Conservation (phyloP, 2,113 vertebrate genomes). For the Lepisosteus osseus region DNA sequence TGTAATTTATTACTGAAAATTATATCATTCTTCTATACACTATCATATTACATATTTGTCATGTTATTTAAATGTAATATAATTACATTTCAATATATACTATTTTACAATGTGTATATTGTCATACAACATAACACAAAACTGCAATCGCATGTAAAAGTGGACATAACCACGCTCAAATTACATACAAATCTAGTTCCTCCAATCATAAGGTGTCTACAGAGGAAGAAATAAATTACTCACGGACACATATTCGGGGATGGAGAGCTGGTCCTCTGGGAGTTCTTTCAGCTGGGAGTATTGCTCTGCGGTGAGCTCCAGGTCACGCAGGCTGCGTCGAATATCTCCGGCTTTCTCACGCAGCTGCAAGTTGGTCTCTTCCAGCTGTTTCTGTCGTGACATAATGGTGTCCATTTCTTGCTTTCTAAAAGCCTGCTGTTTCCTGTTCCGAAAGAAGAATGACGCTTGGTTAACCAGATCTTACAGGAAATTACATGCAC, state of each 20-base stretch:
- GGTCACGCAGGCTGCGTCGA: constrained; percentile 76
- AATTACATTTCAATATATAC: no score
- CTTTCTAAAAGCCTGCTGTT: constrained; percentile 85
- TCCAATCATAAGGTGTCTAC: no score
- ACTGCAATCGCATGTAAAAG: no score
- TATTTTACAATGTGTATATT: no score
- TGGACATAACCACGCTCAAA: no score
- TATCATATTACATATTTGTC: no score
- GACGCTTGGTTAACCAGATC: background rate
- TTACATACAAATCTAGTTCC: no score
- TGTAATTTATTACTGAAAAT: no score
- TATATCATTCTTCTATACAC: no score
- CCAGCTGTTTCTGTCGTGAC: constrained; percentile 86
- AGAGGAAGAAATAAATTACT: constrained; percentile 40
- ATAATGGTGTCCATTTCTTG: constrained; percentile 92
- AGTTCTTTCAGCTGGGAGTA: constrained; percentile 76
- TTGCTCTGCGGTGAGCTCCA: constrained; percentile 80
- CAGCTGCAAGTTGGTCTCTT: constrained; percentile 86
- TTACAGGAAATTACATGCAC: no score
- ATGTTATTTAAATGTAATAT: no score
- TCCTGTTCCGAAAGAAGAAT: constrained; percentile 63
- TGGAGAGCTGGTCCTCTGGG: constrained; percentile 85
- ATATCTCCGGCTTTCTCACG: constrained; percentile 85
- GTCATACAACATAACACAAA: no score
- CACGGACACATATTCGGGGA: constrained; percentile 91